These are phyloP conservation scores for Chloroceryle inda DNA, from an alignment of 2,797 vertebrate species.

Conservation along the genomic window DNA sequence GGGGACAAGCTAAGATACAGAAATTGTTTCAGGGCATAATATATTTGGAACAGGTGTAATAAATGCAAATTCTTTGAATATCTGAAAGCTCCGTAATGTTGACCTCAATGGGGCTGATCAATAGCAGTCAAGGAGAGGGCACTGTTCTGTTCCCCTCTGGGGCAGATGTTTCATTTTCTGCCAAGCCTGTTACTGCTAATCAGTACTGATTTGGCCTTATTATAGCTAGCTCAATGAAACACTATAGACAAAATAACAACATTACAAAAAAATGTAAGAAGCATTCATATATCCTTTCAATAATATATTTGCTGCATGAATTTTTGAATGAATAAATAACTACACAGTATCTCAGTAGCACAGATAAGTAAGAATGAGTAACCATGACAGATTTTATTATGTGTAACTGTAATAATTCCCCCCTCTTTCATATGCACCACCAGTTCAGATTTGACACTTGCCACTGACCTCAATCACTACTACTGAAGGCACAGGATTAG, in stretches of 20 bases:
- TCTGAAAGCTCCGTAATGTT: not conserved
- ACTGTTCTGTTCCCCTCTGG: not conserved
- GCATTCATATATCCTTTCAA: not conserved
- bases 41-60: not conserved
- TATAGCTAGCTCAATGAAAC: not conserved
- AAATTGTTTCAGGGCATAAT: not conserved
- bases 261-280: not conserved
- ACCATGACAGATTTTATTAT: not conserved
- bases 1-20: not conserved
- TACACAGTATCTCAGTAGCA: not conserved
- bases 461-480: not conserved
- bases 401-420: not conserved
- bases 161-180: constrained; percentile 8
- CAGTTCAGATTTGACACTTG: not conserved
- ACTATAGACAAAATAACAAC: not conserved
- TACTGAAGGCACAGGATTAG: not conserved
- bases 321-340: not conserved
- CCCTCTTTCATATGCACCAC: not conserved
- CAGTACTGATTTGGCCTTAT: not conserved
- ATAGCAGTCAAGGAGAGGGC: not conserved
- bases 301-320: not conserved
- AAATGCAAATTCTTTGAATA: not conserved
- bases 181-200: not conserved
- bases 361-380: not conserved
- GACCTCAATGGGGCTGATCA: not conserved